phyloP scores from a whole-genome alignment of 2,888 invertebrate genomes.

The Ichneumoninae sp. region DNA sequence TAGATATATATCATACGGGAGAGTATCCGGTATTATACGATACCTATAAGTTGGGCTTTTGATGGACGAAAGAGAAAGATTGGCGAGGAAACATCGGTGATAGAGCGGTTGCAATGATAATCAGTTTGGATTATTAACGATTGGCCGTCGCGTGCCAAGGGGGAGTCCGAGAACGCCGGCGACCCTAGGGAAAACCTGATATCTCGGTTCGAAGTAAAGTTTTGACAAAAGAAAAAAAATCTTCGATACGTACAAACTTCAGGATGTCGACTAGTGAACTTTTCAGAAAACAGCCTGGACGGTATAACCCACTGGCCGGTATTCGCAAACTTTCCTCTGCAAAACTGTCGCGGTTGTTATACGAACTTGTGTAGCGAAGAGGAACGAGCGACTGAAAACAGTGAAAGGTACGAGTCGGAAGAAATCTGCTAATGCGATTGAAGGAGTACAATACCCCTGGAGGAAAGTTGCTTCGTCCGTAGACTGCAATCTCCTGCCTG shows the following conservation, averaged over 20 bases:
- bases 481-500: slow-evolving; percentile 35
- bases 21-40: neutral
- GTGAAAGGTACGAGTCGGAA: slow-evolving; percentile 5
- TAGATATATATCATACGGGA: slow-evolving; percentile 6
- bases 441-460: slow-evolving; percentile 56
- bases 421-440: slow-evolving; percentile 67
- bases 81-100: neutral
- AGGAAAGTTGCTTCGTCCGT: slow-evolving; percentile 19
- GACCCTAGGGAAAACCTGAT: neutral
- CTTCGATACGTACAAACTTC: neutral
- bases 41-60: neutral
- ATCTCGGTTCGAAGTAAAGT: neutral
- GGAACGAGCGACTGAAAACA: neutral
- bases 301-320: neutral
- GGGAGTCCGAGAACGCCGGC: no score
- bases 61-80: neutral
- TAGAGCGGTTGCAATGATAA: neutral
- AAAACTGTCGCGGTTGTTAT: neutral
- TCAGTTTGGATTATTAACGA: neutral
- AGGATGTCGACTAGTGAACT: neutral
- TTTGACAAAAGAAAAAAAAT: neutral
- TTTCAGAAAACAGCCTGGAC: neutral
- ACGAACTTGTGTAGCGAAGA: neutral
- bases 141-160: neutral
- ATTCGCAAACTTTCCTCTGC: neutral